These are phyloP conservation scores for Aurelia aurita complex sp. Pacific DNA, from an alignment of 30 jellyfish, hydroid and myxozoan species.

Conservation along the genomic window DNA sequence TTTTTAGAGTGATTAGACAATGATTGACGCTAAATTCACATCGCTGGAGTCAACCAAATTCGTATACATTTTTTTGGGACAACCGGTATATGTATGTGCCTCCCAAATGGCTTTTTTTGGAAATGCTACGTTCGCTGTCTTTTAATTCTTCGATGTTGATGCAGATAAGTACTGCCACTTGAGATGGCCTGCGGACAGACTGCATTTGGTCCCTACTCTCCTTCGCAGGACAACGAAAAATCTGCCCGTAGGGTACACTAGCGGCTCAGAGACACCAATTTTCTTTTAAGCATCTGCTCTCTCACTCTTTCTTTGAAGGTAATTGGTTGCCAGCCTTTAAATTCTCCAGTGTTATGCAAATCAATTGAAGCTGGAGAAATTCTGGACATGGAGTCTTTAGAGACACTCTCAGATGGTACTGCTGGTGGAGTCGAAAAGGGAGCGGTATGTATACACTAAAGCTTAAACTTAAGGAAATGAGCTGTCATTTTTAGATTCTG, in stretches of 20 bases:
- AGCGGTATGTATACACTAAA: constrained; percentile 32
- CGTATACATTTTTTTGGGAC: too few species aligned
- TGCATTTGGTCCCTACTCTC: too few species aligned
- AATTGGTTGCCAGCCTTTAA: constrained; percentile 79
- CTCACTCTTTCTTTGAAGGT: constrained; percentile 2
- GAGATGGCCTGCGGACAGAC: too few species aligned
- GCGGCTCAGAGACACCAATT: too few species aligned
- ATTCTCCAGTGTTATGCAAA: constrained; percentile 43
- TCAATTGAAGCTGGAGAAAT: constrained; percentile 57
- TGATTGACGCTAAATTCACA: too few species aligned
- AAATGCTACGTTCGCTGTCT: not conserved
- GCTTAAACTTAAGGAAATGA: not conserved
- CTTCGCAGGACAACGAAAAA: too few species aligned
- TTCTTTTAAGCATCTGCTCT: too few species aligned
- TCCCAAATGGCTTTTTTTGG: not conserved
- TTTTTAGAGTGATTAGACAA: too few species aligned
- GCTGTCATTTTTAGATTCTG: too few species aligned
- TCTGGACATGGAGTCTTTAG: constrained; percentile 64
- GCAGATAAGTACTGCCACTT: not conserved
- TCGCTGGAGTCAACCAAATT: too few species aligned
- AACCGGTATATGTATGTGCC: too few species aligned
- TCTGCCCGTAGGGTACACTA: too few species aligned
- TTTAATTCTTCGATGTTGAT: not conserved
- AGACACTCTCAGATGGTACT: constrained; percentile 83
- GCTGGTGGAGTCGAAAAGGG: constrained; percentile 83